Percentiles rank a stretch among this genome's conserved stretches.
These are phyloP conservation scores for Cercopithecus mona DNA, from an alignment of 2,113 vertebrate species.

Conservation along the genomic window DNA sequence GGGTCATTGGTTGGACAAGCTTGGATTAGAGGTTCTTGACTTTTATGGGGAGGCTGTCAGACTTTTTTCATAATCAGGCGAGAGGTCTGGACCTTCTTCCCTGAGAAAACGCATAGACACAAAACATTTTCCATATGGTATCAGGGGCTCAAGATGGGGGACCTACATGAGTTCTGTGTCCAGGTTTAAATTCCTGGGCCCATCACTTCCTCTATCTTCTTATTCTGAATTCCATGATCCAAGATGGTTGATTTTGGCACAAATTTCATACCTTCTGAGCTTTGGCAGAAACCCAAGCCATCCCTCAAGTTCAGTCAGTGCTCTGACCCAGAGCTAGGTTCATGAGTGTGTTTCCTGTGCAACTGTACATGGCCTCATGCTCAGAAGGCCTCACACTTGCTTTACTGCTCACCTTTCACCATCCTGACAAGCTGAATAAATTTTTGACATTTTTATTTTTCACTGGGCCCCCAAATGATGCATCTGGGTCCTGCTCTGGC, in stretches of 20 bases:
- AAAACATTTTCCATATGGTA: not conserved
- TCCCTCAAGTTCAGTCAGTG: not conserved
- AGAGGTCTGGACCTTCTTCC: not conserved
- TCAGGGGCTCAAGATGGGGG: not conserved
- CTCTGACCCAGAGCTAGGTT: not conserved
- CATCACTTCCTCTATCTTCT: not conserved
- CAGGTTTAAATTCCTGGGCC: not conserved
- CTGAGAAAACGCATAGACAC: not conserved
- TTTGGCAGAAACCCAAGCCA: not conserved
- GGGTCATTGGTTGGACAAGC: too few relatives aligned
- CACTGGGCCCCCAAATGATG: not conserved
- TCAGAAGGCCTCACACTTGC: not conserved
- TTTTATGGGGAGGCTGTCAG: not conserved
- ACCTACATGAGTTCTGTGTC: not conserved
- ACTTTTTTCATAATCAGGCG: not conserved
- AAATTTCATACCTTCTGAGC: not conserved
- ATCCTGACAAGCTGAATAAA: not conserved
- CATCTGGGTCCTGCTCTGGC: not conserved
- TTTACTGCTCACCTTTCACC: not conserved
- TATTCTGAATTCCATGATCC: not conserved
- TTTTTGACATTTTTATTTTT: not conserved
- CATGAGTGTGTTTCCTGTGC: not conserved
- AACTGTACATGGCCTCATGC: not conserved
- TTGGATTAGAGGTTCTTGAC: not conserved
- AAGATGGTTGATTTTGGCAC: not conserved